Percentiles rank a stretch among this genome's conserved stretches.
phyloP scores from a whole-genome alignment of 2,797 vertebrate genomes.

The Alosa sapidissima region DNA sequence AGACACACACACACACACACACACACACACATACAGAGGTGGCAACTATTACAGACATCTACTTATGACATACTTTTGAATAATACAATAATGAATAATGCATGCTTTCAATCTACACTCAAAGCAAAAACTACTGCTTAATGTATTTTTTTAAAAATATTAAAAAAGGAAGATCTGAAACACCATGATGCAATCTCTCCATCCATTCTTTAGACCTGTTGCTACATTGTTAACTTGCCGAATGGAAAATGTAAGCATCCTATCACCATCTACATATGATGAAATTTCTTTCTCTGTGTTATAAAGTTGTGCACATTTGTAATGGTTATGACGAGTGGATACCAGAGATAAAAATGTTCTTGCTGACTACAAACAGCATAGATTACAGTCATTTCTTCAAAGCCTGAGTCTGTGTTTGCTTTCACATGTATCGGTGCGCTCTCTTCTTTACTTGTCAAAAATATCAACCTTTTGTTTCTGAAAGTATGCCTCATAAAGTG shows the following conservation, averaged over 20 bases:
- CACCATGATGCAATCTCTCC: not conserved
- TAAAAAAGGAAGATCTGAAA: not conserved
- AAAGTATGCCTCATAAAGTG: conserved; percentile 25
- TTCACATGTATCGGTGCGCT: conserved; percentile 17
- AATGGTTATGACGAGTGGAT: conserved; percentile 28
- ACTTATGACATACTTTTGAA: no score
- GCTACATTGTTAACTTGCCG: not conserved
- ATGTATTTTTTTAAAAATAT: not conserved
- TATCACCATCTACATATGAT: not conserved
- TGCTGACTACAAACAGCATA: conserved; percentile 34
- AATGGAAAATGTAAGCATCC: not conserved
- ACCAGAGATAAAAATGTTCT: conserved; percentile 22
- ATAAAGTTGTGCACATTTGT: not conserved
- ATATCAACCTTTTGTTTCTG: conserved; percentile 29
- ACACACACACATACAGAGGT: not conserved
- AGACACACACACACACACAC: not conserved
- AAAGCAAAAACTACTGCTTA: not conserved
- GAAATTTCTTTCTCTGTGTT: not conserved
- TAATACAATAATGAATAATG: not conserved
- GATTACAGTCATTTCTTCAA: conserved; percentile 21
- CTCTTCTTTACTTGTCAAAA: conserved; percentile 33
- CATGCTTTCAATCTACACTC: not conserved
- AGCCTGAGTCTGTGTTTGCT: conserved; percentile 22
- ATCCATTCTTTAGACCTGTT: not conserved
- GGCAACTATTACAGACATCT: no score